phyloP scores from a whole-genome alignment of 2,888 invertebrate species.

The Fragum sueziense region DNA sequence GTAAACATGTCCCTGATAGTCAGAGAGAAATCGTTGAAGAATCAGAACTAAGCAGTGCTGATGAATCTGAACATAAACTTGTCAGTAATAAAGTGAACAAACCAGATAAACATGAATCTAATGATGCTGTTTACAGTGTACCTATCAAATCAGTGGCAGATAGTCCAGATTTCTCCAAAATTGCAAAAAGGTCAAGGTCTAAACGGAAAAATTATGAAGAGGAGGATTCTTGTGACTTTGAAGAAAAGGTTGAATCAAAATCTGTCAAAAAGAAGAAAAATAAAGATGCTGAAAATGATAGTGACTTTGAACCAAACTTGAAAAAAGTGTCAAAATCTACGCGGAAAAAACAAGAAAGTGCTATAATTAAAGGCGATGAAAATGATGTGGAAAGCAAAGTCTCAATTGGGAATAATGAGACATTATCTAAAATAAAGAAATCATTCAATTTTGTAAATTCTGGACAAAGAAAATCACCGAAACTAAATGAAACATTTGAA shows the following conservation, averaged over 20 bases:
- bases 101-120: too few relatives aligned
- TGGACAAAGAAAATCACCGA: neutral
- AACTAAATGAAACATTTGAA: conserved; percentile 15
- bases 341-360: neutral
- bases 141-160: neutral
- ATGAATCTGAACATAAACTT: too few relatives aligned
- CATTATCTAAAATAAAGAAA: neutral
- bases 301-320: neutral
- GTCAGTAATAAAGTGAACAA: too few relatives aligned
- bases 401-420: neutral
- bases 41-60: too few relatives aligned
- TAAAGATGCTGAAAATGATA: neutral
- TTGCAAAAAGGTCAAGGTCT: neutral
- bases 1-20: too few relatives aligned
- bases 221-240: neutral
- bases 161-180: neutral
- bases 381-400: neutral
- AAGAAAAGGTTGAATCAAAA: neutral
- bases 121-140: too few relatives aligned
- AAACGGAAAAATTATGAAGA: neutral
- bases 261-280: neutral
- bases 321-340: neutral
- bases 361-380: conserved; percentile 1
- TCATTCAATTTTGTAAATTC: conserved; percentile 5
- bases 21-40: too few relatives aligned